These are phyloP conservation scores for Athalia cordata DNA, from an alignment of 2,888 invertebrate genomes.

Conservation along the genomic window DNA sequence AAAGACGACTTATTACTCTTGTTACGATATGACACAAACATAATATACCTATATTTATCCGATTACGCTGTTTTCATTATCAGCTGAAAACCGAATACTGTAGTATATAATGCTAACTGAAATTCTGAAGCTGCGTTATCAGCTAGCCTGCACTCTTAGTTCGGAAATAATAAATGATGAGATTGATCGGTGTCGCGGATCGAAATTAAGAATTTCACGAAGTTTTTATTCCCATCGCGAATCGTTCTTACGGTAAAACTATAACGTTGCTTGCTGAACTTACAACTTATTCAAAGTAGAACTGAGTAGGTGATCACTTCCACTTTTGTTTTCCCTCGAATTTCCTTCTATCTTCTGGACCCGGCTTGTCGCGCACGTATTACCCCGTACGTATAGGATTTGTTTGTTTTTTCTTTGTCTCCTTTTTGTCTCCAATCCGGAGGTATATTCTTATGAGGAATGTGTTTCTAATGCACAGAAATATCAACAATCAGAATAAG, in stretches of 20 bases:
- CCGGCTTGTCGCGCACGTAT: too few species aligned
- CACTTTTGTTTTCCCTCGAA: too few species aligned
- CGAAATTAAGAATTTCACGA: neutral
- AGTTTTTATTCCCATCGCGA: too few species aligned
- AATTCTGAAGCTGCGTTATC: slow-evolving; percentile 25
- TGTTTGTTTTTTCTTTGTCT: neutral
- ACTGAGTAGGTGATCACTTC: neutral
- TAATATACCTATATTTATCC: neutral
- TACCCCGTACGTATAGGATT: neutral
- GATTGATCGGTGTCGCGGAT: slow-evolving; percentile 9
- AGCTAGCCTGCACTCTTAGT: neutral
- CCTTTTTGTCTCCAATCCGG: neutral
- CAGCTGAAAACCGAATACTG: neutral
- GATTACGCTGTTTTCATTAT: neutral
- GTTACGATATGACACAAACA: too few species aligned
- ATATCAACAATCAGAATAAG: neutral
- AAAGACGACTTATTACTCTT: too few species aligned
- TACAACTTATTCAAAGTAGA: neutral
- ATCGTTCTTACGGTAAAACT: too few species aligned
- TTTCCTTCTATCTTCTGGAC: too few species aligned
- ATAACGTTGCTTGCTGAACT: neutral
- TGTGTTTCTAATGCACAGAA: neutral
- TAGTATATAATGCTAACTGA: neutral
- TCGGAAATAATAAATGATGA: neutral
- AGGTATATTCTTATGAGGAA: neutral